These are phyloP conservation scores for Bursaphelenchus okinawaensis DNA, from an alignment of 2,888 invertebrate species.

Conservation along the genomic window DNA sequence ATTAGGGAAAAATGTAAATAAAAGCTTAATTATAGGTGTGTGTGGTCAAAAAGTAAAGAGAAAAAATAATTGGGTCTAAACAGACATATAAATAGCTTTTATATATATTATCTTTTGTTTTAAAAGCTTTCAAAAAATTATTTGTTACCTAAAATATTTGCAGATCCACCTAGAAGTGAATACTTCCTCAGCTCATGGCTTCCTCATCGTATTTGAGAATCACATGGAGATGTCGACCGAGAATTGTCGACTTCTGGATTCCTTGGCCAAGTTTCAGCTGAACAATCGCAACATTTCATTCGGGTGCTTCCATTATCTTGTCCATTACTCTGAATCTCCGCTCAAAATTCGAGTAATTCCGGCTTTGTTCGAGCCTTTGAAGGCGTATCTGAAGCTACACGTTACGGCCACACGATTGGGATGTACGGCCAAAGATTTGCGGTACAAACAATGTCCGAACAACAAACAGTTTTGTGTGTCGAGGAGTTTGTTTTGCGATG, in stretches of 20 bases:
- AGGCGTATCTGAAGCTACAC: conserved; percentile 15
- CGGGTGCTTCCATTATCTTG: conserved; percentile 33
- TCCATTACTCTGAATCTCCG: conserved; percentile 26
- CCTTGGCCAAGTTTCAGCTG: conserved; percentile 21
- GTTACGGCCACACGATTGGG: conserved; percentile 33
- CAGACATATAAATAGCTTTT: too few species aligned
- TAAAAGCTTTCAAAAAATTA: too few species aligned
- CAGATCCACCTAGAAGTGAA: conserved; percentile 29
- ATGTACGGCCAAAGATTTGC: conserved; percentile 22
- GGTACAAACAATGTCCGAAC: conserved; percentile 35
- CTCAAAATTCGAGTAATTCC: conserved; percentile 27
- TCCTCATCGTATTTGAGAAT: conserved; percentile 29
- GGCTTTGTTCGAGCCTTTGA: conserved; percentile 22
- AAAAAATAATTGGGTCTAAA: too few species aligned
- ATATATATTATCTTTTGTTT: too few species aligned
- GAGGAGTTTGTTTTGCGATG: conserved; percentile 29
- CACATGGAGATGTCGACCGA: conserved; percentile 24
- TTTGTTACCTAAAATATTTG: conserved; percentile 1
- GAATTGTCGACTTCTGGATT: conserved; percentile 28
- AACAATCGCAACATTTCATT: conserved; percentile 30
- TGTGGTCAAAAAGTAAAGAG: too few species aligned
- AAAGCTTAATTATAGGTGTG: too few species aligned
- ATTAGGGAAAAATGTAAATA: too few species aligned
- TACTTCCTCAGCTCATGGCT: conserved; percentile 21
- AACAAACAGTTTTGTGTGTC: conserved; percentile 28